These are phyloP conservation scores for Poeciliopsis turneri DNA, from an alignment of 2,797 vertebrate genomes.

Conservation along the genomic window DNA sequence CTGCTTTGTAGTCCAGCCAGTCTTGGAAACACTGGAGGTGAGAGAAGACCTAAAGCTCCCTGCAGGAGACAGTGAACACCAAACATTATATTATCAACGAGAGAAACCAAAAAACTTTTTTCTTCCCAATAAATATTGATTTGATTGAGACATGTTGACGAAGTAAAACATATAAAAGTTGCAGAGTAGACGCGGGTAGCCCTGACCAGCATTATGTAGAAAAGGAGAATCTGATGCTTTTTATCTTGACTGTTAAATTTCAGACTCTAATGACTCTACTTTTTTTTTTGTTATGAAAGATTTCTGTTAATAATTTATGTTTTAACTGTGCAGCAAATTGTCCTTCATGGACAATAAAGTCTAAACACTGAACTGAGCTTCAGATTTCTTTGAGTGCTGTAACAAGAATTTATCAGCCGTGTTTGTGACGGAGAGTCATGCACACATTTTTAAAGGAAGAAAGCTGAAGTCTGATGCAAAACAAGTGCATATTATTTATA, in stretches of 20 bases:
- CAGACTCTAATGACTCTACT: neutral
- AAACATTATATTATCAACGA: neutral
- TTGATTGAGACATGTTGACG: neutral
- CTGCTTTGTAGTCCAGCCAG: neutral
- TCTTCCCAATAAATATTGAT: neutral
- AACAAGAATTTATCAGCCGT: neutral
- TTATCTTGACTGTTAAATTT: neutral
- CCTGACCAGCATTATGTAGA: neutral
- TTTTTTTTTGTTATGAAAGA: neutral
- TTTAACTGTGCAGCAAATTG: neutral
- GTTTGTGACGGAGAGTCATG: neutral
- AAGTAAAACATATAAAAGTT: neutral
- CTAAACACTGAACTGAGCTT: neutral
- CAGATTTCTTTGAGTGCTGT: neutral
- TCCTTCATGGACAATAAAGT: neutral
- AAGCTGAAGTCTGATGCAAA: neutral
- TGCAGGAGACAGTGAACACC: neutral
- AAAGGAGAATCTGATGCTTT: neutral
- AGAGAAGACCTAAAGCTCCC: neutral
- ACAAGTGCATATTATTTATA: neutral
- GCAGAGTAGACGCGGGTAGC: neutral
- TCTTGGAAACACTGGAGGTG: neutral
- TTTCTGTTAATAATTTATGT: neutral
- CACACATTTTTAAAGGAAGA: neutral
- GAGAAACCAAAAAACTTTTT: neutral